phyloP scores from a whole-genome alignment of 2,888 invertebrate genomes.

The Acholoe squamosa region DNA sequence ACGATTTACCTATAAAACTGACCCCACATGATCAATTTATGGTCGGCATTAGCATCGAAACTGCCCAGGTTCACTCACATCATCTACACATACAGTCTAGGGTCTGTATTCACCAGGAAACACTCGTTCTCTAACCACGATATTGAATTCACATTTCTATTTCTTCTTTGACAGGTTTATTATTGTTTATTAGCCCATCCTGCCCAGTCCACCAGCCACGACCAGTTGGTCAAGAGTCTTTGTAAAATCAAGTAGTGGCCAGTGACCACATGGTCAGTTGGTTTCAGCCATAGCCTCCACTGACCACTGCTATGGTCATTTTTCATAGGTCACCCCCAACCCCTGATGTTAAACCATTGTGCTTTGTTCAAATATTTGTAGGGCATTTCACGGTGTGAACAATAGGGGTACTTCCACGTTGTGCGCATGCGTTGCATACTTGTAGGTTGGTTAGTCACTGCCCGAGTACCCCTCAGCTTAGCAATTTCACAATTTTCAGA shows the following conservation, averaged over 20 bases:
- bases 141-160: neutral
- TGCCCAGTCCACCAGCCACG: neutral
- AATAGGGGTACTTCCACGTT: neutral
- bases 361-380: constrained; percentile 55
- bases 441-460: neutral
- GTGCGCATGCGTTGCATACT: neutral
- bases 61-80: neutral
- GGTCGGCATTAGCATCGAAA: neutral
- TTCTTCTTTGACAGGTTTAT: constrained; percentile 47
- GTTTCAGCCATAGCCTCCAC: neutral
- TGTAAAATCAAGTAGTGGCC: neutral
- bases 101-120: no score
- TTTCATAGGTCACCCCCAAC: constrained; percentile 28
- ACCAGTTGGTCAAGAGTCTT: constrained; percentile 47
- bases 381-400: neutral
- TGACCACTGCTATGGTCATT: constrained; percentile 27
- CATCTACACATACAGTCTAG: no score
- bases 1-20: neutral
- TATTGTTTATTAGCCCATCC: constrained; percentile 60
- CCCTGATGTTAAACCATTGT: constrained; percentile 22
- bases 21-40: neutral
- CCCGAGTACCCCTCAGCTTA: neutral
- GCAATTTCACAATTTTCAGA: no score
- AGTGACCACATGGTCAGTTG: neutral
- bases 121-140: no score